Percentiles rank a stretch among this genome's conserved stretches.
Evolutionary conservation across 1,140 invertebrate genomes (phyloP).

Genomic region (Plectrocnemia conspersa): DNA sequence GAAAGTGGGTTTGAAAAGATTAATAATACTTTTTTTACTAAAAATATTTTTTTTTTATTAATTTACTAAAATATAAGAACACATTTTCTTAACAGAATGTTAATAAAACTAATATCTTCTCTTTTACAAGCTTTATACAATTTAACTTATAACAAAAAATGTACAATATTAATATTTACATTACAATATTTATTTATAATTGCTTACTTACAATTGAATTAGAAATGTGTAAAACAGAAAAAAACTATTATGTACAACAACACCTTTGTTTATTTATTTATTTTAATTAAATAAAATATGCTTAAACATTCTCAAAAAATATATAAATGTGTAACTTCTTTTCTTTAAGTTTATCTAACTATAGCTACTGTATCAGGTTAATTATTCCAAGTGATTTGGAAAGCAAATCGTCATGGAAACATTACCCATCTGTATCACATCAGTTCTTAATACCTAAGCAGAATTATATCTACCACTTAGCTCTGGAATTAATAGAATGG

Average conservation of each 20-base stretch:
- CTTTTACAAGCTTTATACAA: conserved; percentile 32
- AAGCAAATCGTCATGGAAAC: conserved; percentile 2
- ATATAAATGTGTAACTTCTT: conserved; percentile 27
- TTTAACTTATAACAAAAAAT: conserved; percentile 23
- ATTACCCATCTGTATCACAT: conserved; percentile 30
- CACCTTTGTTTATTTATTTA: conserved; percentile 32
- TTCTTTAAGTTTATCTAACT: conserved; percentile 4
- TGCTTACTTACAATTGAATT: conserved; percentile 31
- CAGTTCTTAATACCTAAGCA: conserved; percentile 27
- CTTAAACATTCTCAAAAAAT: conserved; percentile 33
- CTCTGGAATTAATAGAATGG: conserved; percentile 32
- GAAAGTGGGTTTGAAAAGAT: too few relatives aligned
- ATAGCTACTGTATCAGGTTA: conserved; percentile 22
- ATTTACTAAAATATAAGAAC: conserved; percentile 37
- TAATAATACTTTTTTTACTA: too few relatives aligned
- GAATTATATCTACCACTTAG: conserved; percentile 12
- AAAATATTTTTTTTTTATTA: conserved; percentile 37
- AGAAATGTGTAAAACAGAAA: conserved; percentile 32
- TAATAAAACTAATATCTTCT: conserved; percentile 32
- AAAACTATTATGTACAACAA: conserved; percentile 34
- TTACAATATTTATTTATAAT: conserved; percentile 20
- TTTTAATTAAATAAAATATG: conserved; percentile 33
- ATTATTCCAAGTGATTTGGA: conserved; percentile 7
- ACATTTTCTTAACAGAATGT: conserved; percentile 36
- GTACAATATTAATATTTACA: conserved; percentile 32